These are phyloP conservation scores for Mus pahari DNA, from an alignment of 2,113 vertebrate species.

Conservation along the genomic window DNA sequence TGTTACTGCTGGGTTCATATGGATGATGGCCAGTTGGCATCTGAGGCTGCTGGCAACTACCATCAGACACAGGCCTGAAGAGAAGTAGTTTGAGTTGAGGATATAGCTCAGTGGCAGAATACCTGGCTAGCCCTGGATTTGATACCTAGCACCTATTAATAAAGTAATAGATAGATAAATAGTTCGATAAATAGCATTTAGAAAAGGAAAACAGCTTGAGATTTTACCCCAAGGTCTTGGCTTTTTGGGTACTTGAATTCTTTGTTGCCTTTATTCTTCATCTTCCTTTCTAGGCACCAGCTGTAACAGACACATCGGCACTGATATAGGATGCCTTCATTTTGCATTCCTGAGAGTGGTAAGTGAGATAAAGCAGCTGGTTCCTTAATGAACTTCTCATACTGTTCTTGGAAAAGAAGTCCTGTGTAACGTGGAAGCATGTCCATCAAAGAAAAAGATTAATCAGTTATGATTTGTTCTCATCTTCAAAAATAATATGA, in stretches of 20 bases:
- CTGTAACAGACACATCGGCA: not conserved
- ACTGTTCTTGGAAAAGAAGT: not conserved
- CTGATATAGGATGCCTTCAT: not conserved
- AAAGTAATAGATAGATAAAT: too few relatives aligned
- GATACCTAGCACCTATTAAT: not conserved
- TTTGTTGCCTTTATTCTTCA: not conserved
- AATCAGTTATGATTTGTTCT: not conserved
- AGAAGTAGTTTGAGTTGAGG: not conserved
- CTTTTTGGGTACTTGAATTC: not conserved
- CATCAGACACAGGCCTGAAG: not conserved
- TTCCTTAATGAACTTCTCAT: not conserved
- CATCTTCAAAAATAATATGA: conserved; percentile 29
- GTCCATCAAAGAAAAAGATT: conserved; percentile 2
- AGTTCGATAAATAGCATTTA: too few relatives aligned
- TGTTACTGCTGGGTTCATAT: not conserved
- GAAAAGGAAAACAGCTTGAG: not conserved
- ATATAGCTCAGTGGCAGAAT: not conserved
- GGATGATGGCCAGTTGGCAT: not conserved
- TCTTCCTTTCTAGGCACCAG: not conserved
- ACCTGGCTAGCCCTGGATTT: not conserved
- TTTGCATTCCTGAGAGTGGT: not conserved
- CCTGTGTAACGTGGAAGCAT: not conserved
- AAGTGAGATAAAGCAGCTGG: not conserved
- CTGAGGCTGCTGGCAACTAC: not conserved
- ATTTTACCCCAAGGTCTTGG: not conserved